Percentiles rank a stretch among this genome's conserved stretches.
phyloP scores from a whole-genome alignment of 1,140 invertebrate species.

The Trachymyrmex cornetzi region DNA sequence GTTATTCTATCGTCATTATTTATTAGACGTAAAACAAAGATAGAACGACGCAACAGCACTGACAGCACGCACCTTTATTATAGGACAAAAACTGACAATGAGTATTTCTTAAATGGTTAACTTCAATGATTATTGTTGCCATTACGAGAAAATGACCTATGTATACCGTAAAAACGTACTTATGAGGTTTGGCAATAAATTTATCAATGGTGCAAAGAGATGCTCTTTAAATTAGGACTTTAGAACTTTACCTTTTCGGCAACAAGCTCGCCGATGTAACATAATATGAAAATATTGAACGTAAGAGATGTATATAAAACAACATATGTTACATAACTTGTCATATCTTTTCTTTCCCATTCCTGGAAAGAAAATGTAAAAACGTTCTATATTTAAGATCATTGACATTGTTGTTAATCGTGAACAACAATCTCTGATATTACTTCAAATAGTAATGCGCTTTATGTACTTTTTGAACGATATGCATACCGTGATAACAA shows the following conservation, averaged over 20 bases:
- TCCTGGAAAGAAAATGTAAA: slow-evolving; percentile 66
- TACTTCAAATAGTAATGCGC: not conserved
- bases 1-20: no score
- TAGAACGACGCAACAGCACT: no score
- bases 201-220: no score
- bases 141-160: no score
- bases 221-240: not conserved
- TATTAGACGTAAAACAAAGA: no score
- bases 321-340: slow-evolving; percentile 60
- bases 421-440: not conserved
- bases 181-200: no score
- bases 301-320: slow-evolving; percentile 65
- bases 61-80: no score
- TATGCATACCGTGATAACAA: slow-evolving; percentile 62
- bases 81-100: no score
- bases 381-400: not conserved
- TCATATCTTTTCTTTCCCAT: slow-evolving; percentile 45
- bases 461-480: slow-evolving; percentile 6
- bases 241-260: slow-evolving; percentile 61
- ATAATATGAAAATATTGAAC: slow-evolving; percentile 75
- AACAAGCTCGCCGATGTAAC: slow-evolving; percentile 72
- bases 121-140: no score
- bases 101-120: no score
- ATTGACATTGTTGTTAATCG: not conserved
- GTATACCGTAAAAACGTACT: not conserved